These are phyloP conservation scores for Copidosoma aretas DNA, from an alignment of 2,888 invertebrate species.

Conservation along the genomic window DNA sequence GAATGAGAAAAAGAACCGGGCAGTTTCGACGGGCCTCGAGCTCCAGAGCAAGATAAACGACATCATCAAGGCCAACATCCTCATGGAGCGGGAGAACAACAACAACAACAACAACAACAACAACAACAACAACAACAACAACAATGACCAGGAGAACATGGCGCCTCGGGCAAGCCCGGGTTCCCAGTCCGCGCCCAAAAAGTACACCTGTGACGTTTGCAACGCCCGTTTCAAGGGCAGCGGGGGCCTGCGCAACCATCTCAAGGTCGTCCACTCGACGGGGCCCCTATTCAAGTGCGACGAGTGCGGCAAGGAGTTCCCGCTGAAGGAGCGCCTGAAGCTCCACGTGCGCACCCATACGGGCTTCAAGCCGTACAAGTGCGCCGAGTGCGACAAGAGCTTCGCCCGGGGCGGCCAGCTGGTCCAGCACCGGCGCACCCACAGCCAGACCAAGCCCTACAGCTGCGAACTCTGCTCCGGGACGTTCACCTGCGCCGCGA, in stretches of 20 bases:
- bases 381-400: constrained; percentile 69
- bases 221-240: constrained; percentile 58
- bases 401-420: constrained; percentile 80
- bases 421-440: constrained; percentile 76
- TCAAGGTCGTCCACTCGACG: constrained; percentile 57
- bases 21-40: constrained; percentile 7
- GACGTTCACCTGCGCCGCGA: constrained; percentile 69
- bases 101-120: constrained; percentile 43
- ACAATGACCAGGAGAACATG: constrained; percentile 24
- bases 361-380: constrained; percentile 73
- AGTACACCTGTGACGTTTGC: constrained; percentile 56
- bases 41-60: constrained; percentile 49
- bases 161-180: no score
- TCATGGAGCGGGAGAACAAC: constrained; percentile 55
- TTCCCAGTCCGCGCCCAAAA: constrained; percentile 49
- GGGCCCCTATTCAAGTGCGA: constrained; percentile 71
- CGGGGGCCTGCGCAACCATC: constrained; percentile 59
- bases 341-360: constrained; percentile 78
- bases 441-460: constrained; percentile 76
- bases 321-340: constrained; percentile 76
- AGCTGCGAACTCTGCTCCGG: constrained; percentile 75
- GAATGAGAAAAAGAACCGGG: not conserved
- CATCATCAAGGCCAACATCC: constrained; percentile 53
- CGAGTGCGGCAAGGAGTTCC: constrained; percentile 78
- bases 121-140: constrained; percentile 11